phyloP scores from a whole-genome alignment of 1,140 invertebrate species.

The Neodiprion fabricii region DNA sequence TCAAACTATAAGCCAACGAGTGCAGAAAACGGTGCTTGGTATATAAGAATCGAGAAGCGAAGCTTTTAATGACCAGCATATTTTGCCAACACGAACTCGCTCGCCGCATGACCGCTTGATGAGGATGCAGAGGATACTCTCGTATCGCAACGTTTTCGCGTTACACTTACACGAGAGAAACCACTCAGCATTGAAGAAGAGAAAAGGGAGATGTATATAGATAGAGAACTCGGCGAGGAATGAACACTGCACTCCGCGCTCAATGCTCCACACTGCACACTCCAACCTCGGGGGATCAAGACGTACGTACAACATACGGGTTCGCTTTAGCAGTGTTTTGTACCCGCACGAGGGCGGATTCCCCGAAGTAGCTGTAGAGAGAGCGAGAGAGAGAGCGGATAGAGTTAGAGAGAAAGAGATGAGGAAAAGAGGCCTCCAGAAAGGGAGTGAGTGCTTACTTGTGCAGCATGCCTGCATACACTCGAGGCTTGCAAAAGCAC shows the following conservation, averaged over 20 bases:
- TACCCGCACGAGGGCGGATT: neutral
- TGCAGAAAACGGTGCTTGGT: neutral
- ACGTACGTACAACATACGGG: neutral
- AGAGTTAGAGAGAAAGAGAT: too few species aligned
- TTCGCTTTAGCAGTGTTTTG: neutral
- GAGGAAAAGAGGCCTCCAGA: neutral
- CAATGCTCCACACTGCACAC: neutral
- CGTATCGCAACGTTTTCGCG: too few species aligned
- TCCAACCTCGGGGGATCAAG: neutral
- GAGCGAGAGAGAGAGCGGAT: neutral
- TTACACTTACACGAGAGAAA: too few species aligned
- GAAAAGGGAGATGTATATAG: too few species aligned
- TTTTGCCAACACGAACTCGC: neutral
- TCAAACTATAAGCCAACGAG: neutral
- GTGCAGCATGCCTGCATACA: neutral
- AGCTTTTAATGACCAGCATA: slow-evolving; percentile 6
- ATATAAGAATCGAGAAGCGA: too few species aligned
- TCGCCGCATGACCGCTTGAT: too few species aligned
- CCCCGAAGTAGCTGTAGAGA: neutral
- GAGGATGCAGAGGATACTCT: too few species aligned
- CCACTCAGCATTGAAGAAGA: too few species aligned
- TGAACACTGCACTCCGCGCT: neutral
- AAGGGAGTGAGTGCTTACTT: neutral
- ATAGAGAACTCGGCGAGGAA: too few species aligned
- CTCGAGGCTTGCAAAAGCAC: neutral